Conservation (phyloP, 1,140 invertebrate genomes). For the Hylyphantes graminicola region DNA sequence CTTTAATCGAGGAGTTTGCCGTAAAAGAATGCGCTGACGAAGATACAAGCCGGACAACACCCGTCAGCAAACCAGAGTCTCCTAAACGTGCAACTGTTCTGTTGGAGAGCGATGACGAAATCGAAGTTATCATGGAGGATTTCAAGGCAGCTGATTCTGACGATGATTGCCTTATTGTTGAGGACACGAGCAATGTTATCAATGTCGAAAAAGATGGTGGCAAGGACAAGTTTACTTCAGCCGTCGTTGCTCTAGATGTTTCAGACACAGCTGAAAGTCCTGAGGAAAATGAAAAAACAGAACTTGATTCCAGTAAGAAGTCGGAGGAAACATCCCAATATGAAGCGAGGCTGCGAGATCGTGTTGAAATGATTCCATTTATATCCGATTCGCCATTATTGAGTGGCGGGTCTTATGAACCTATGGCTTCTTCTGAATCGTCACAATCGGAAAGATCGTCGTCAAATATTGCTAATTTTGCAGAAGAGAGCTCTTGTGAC, state of each 20-base stretch:
- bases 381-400: too few relatives aligned
- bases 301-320: too few relatives aligned
- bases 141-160: conserved; percentile 27
- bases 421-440: too few relatives aligned
- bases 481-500: too few relatives aligned
- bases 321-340: too few relatives aligned
- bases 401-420: too few relatives aligned
- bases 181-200: not conserved
- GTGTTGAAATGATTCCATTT: too few relatives aligned
- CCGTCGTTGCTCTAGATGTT: not conserved
- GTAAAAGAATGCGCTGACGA: not conserved
- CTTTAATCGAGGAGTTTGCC: conserved; percentile 20
- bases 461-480: too few relatives aligned
- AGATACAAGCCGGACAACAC: not conserved
- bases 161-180: conserved; percentile 36
- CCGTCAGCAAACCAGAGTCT: not conserved
- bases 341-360: too few relatives aligned
- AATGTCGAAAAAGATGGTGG: not conserved
- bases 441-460: too few relatives aligned
- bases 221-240: not conserved
- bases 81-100: not conserved
- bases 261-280: not conserved
- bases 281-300: too few relatives aligned
- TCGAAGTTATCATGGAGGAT: conserved; percentile 11
- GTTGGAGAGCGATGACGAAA: conserved; percentile 16